phyloP scores from a whole-genome alignment of 2,797 vertebrate species.

The Setipinna tenuifilis region DNA sequence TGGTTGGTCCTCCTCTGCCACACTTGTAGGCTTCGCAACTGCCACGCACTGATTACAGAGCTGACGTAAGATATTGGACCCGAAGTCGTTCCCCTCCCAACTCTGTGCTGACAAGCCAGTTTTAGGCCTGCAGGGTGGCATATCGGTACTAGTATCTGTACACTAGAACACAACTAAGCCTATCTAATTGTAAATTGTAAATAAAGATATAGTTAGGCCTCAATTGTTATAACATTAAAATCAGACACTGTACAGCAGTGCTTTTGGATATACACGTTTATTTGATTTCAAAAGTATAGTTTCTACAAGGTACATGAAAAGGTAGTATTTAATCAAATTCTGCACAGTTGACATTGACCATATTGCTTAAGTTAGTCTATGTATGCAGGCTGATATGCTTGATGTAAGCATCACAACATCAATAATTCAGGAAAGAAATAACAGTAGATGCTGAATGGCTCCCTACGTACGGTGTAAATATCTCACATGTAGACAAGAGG shows the following conservation, averaged over 20 bases:
- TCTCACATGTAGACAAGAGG: background rate
- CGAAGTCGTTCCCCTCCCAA: conserved; percentile 19
- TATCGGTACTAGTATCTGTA: too few relatives aligned
- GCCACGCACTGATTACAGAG: conserved; percentile 67
- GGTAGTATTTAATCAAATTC: background rate
- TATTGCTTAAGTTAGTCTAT: background rate
- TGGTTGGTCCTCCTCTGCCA: conserved; percentile 18
- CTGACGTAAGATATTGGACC: conserved; percentile 35
- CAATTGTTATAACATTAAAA: background rate
- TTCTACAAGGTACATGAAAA: background rate
- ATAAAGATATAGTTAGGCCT: too few relatives aligned
- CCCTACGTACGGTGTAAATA: background rate
- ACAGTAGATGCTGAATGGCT: background rate
- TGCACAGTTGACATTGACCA: background rate
- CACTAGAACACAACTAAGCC: background rate
- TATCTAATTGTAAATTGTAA: too few relatives aligned
- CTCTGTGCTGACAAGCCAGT: background rate
- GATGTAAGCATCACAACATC: background rate
- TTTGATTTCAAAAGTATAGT: conserved; percentile 1
- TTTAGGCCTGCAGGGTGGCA: background rate
- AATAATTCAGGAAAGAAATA: background rate
- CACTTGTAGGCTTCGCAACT: conserved; percentile 36
- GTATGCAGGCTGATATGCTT: background rate
- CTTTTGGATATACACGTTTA: conserved; percentile 15
- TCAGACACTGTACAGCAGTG: background rate